These are phyloP conservation scores for Poeciliopsis prolifica DNA, from an alignment of 2,113 vertebrate species.

Conservation along the genomic window DNA sequence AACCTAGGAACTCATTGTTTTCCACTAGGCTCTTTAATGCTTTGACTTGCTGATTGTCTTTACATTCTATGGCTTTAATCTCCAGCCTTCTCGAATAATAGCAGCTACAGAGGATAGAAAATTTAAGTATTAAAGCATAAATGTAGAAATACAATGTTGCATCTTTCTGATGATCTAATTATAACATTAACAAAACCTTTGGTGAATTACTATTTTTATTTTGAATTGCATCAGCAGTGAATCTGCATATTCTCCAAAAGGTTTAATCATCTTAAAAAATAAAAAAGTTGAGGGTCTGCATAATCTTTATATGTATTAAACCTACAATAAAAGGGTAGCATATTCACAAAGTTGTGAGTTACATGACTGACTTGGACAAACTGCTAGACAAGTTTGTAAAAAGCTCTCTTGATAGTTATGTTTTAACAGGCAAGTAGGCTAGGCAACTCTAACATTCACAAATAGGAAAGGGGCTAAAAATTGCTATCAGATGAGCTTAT, in stretches of 20 bases:
- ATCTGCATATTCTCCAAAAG: background rate
- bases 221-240: background rate
- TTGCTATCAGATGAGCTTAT: too few species aligned
- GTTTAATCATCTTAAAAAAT: constrained; percentile 43
- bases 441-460: background rate
- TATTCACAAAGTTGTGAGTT: constrained; percentile 20
- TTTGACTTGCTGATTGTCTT: background rate
- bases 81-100: background rate
- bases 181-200: background rate
- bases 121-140: background rate
- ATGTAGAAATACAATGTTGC: background rate
- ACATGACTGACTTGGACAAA: background rate
- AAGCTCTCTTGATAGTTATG: background rate
- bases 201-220: background rate
- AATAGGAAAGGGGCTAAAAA: background rate
- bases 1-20: background rate
- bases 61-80: background rate
- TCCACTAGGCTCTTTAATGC: background rate
- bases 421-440: background rate
- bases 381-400: background rate
- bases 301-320: constrained; percentile 34
- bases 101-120: too few species aligned
- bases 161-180: background rate
- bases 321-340: constrained; percentile 15
- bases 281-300: constrained; percentile 8